These are phyloP conservation scores for Strongylocentrotus purpuratus DNA, from an alignment of 35 echinoderm and acorn worm species.

Conservation along the genomic window DNA sequence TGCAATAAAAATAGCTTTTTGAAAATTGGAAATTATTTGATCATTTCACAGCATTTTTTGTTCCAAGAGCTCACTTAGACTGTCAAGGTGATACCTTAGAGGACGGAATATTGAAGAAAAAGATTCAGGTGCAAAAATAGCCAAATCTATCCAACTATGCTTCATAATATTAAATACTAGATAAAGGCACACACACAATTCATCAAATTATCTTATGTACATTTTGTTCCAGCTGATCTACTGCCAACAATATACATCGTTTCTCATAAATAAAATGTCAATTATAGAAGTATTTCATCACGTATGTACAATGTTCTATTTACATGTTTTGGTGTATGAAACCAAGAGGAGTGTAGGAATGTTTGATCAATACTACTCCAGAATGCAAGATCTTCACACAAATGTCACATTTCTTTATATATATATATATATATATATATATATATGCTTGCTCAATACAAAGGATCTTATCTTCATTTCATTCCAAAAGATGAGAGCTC, in stretches of 20 bases:
- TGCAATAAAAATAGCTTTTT: neutral
- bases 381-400: too few relatives aligned
- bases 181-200: neutral
- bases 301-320: neutral
- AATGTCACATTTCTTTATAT: too few relatives aligned
- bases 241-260: neutral
- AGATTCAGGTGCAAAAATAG: neutral
- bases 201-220: neutral
- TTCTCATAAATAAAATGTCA: neutral
- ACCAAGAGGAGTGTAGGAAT: neutral
- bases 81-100: neutral
- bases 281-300: neutral
- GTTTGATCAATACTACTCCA: neutral
- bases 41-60: neutral
- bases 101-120: neutral
- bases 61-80: conserved; percentile 2
- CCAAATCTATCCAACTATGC: neutral
- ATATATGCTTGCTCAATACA: too few relatives aligned
- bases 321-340: neutral
- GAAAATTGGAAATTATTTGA: conserved; percentile 1
- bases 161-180: neutral
- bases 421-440: too few relatives aligned
- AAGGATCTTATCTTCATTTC: too few relatives aligned
- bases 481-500: too few relatives aligned
- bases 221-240: neutral